Base-by-base conservation (phyloP, 2,113 vertebrate genomes). In the Orthonyx spaldingii region DNA sequence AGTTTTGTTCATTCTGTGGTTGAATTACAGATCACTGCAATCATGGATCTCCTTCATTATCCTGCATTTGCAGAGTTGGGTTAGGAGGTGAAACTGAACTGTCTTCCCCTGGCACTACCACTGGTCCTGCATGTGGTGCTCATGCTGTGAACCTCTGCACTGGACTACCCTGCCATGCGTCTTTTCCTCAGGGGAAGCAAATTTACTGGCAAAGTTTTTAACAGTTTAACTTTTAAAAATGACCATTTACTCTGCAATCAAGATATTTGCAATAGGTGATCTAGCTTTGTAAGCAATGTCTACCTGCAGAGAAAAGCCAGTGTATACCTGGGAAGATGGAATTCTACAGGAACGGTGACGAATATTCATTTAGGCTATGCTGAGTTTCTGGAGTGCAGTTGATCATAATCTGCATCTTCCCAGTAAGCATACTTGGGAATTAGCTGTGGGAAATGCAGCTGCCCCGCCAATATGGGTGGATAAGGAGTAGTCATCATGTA, bases 381-480 rank as follows among this genome's bases (percentile, higher is more conserved):
- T 81, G 52, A 12, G 81, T 91, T 78, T 82, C 77, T 79, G 71
- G 70, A 82, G 24, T 16, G 39, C 15, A 80, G 8, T 27, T 66
- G 33, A 59, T 87, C 24, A 33, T 32, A 71, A 68, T 56, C 72
- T 56, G 17, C 14, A 60, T 64, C 52, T 82, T 50, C 27, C 22
- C 37, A n/a, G 30, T 24, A 55, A 50, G 16, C 10, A 28, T n/a
- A 69, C 14, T 50, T 22, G 59, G 69, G 68, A 81, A 77, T 22
- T 75, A 71, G 13, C 42, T 0, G 0, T 52, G 32, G 76, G 78
- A 90, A 89, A 53, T 32, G n/a, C 74, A 78, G 28, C 61, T 64
- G n/a, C 30, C 12, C 11, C 0, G 1, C 33, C 27, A 84, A 1
- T 10, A 35, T 6, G 24, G 41, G 33, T 55, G 64, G 35, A 32